phyloP scores from a whole-genome alignment of 1,140 invertebrate genomes.

The Leptinotarsa lineolata region DNA sequence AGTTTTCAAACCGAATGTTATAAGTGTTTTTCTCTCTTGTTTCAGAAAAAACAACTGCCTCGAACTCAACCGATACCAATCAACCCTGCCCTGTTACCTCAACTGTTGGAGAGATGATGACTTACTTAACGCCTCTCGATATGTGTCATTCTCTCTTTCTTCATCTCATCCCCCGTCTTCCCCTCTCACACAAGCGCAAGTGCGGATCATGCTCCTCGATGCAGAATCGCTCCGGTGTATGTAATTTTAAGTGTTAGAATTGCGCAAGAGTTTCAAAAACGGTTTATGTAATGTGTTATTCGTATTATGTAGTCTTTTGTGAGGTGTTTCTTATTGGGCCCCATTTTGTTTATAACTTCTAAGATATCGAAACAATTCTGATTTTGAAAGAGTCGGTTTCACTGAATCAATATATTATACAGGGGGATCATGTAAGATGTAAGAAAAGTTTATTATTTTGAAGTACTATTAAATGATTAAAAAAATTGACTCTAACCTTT shows the following conservation, averaged over 20 bases:
- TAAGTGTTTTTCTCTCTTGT: conserved; percentile 44
- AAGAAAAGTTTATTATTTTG: too few species aligned
- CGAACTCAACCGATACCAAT: conserved; percentile 73
- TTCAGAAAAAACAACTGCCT: conserved; percentile 76
- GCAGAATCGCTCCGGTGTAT: conserved; percentile 1
- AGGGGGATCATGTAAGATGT: too few species aligned
- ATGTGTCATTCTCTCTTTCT: conserved; percentile 21
- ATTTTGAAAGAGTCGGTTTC: too few species aligned
- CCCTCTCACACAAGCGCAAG: background rate
- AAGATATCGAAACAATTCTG: too few species aligned
- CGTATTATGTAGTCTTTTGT: too few species aligned
- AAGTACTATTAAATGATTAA: too few species aligned
- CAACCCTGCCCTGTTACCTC: conserved; percentile 70
- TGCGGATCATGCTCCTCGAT: background rate
- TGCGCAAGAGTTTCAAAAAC: background rate
- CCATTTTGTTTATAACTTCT: too few species aligned
- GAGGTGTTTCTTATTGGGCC: too few species aligned
- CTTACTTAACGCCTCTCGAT: background rate
- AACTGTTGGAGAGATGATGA: conserved; percentile 62
- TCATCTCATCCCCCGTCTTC: conserved; percentile 23
- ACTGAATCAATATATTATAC: too few species aligned
- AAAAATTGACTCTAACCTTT: too few species aligned
- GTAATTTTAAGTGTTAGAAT: background rate
- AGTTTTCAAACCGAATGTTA: too few species aligned
- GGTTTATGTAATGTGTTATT: too few species aligned